Evolutionary conservation across 2,888 invertebrate genomes (phyloP), one percentile per base, ranked within the genome.

Genomic region (Selenia dentaria): DNA sequence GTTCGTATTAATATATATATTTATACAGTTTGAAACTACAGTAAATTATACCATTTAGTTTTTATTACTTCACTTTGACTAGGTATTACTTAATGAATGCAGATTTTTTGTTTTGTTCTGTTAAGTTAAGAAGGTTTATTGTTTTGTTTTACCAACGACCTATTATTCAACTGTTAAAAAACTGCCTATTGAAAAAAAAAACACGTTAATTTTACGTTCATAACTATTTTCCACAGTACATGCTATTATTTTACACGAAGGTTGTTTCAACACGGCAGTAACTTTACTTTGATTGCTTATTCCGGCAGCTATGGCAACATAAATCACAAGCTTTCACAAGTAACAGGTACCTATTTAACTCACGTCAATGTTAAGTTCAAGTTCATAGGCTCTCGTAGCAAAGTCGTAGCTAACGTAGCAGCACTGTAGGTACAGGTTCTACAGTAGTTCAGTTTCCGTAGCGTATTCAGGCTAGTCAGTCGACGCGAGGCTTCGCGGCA

Each of bases 401-500:
- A 11, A 8, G 9, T 10, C 35, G 34, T 39, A 41, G 43, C 36
- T 14, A n/a, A 10, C 41, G 45, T 39, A 50, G 51, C 41, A 40
- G 43, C 36, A 24, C 14, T 38, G 43, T 39, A 52, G 51, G 14
- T 22, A 22, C 6, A 37, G 47, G 35, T 12, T 39, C 32, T 45
- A 44, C 49, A 16, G 39, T 48, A 40, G 26, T 49, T 55, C 51
- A 33, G 51, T 43, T 45, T 43, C 51, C 53, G 57, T 55, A 57
- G 57, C 22, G 8, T 8, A 41, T 11, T 12, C 14, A 10, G 16
- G 16, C 14, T 10, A 29, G 14, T 49, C 75, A 79, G 79, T 79
- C 43, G 57, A 46, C 59, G 62, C 70, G 71, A 62, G 64, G 53
- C 65, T 43, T 40, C 61, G 62, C 51, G 45, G 47, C 58, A 10